Evolutionary conservation across 2,113 vertebrate species (phyloP).

Genomic region (Tangachromis dhanisi): DNA sequence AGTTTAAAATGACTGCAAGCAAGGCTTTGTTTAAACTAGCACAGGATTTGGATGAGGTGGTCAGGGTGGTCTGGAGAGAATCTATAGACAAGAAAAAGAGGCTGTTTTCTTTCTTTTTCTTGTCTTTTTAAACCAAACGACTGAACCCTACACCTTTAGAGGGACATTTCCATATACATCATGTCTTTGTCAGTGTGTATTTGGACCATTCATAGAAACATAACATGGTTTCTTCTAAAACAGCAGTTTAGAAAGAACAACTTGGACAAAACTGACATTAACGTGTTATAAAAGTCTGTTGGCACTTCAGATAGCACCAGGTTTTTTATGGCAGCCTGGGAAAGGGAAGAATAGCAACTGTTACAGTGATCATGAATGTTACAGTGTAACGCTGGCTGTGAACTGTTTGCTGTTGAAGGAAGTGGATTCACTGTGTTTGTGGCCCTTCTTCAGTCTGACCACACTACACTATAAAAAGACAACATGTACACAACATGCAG

Average conservation of each 20-base stretch:
- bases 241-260: not conserved
- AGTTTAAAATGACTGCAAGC: not conserved
- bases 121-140: not conserved
- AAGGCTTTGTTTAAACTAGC: not conserved
- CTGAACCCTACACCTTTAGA: not conserved
- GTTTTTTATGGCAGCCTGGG: not conserved
- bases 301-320: not conserved
- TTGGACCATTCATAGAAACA: not conserved
- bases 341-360: not conserved
- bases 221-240: not conserved
- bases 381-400: not conserved
- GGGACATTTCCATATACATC: not conserved
- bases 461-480: not conserved
- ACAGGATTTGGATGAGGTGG: not conserved
- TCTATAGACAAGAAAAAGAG: not conserved
- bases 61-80: not conserved
- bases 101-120: not conserved
- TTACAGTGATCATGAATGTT: accelerated
- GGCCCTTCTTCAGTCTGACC: not conserved
- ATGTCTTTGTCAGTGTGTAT: not conserved
- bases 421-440: not conserved
- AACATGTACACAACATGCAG: not conserved
- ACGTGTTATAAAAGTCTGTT: not conserved
- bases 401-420: not conserved
- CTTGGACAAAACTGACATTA: not conserved